Conservation (phyloP, 2,888 invertebrate species). For the Acrobasis repandana region DNA sequence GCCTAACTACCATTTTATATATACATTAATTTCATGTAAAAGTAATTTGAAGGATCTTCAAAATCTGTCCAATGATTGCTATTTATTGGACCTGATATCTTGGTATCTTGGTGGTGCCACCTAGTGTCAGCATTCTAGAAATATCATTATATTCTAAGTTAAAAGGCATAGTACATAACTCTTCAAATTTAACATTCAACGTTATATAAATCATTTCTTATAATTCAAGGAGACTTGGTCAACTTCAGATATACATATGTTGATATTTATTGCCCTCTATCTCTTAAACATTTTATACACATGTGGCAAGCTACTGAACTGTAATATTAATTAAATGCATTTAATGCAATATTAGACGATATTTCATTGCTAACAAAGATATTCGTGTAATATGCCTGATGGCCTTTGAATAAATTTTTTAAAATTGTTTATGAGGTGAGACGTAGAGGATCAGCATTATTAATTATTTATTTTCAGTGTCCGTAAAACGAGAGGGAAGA, state of each 20-base stretch:
- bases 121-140: too few species aligned
- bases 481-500: slow-evolving; percentile 1
- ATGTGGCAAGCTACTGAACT: not conserved
- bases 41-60: too few species aligned
- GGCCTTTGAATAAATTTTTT: not conserved
- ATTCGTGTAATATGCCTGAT: not conserved
- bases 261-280: slow-evolving; percentile 15
- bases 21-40: too few species aligned
- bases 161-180: not conserved
- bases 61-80: too few species aligned
- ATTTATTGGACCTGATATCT: too few species aligned
- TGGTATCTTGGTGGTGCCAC: too few species aligned
- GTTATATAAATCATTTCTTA: not conserved
- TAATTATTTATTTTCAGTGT: not conserved
- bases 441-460: not conserved
- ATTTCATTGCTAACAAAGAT: slow-evolving; percentile 1
- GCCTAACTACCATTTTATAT: not conserved
- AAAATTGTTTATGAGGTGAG: not conserved
- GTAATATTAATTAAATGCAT: slow-evolving; percentile 4
- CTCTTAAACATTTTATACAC: not conserved
- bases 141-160: not conserved
- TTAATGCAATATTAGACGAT: not conserved
- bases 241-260: slow-evolving; percentile 8
- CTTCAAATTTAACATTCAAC: slow-evolving; percentile 1
- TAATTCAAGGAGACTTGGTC: slow-evolving; percentile 2